Conservation (phyloP, 2,888 invertebrate genomes). For the Willowsia nigromaculata region DNA sequence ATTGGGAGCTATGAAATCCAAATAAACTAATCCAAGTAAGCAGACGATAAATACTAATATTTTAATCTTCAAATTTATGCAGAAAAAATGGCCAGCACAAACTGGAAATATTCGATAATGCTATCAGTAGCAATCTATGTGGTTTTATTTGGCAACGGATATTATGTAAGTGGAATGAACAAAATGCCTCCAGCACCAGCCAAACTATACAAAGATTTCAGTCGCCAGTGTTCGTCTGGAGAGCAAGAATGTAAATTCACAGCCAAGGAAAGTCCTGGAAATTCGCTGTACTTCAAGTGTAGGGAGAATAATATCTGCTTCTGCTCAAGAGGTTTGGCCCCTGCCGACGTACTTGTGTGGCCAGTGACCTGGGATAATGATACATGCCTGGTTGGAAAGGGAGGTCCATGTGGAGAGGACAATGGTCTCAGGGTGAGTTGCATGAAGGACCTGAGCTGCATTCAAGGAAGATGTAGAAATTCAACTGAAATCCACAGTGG, state of each 20-base stretch:
- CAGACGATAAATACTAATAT: too few relatives aligned
- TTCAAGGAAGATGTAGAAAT: conserved; percentile 70
- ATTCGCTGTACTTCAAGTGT: conserved; percentile 63
- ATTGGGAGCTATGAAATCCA: too few relatives aligned
- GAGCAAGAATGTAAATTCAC: conserved; percentile 50
- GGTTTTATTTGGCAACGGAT: background rate
- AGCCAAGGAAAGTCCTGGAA: conserved; percentile 35
- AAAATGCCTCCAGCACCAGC: conserved; percentile 69
- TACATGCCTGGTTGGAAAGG: conserved; percentile 52
- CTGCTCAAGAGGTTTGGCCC: conserved; percentile 55
- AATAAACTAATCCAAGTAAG: too few relatives aligned
- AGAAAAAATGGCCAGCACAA: background rate
- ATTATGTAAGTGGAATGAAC: conserved; percentile 5
- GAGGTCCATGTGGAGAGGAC: conserved; percentile 70
- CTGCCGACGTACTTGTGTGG: conserved; percentile 57
- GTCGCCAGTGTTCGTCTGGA: conserved; percentile 48
- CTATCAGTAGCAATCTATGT: background rate
- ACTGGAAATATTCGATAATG: background rate
- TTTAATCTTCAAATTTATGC: too few relatives aligned
- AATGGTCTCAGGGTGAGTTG: conserved; percentile 59
- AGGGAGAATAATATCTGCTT: conserved; percentile 59
- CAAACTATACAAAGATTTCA: conserved; percentile 60
- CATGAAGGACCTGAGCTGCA: conserved; percentile 36
- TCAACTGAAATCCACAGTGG: conserved; percentile 57
- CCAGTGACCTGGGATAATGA: conserved; percentile 55